Evolutionary conservation across 1,140 invertebrate species (phyloP).

Genomic region (Drosophila tristis): DNA sequence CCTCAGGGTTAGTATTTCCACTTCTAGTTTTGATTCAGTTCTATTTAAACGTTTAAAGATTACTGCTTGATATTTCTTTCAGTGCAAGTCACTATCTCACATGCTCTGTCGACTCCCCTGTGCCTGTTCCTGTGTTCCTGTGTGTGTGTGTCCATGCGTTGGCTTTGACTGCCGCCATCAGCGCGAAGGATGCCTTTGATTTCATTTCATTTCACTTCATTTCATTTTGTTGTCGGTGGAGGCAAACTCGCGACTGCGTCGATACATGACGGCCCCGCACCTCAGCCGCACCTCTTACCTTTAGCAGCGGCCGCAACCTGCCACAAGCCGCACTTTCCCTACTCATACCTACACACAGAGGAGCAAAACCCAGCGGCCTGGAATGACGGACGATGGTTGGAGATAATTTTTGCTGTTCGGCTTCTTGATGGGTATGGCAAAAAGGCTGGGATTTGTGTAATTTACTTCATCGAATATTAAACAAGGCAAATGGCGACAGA

Average conservation of each 20-base stretch:
- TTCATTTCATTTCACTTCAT: constrained; percentile 82
- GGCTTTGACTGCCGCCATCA: constrained; percentile 48
- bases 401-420: constrained; percentile 30
- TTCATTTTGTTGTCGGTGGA: constrained; percentile 69
- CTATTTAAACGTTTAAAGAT: neutral
- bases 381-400: constrained; percentile 60
- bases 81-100: constrained; percentile 1
- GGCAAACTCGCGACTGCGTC: constrained; percentile 45
- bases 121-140: constrained; percentile 6
- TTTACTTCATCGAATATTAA: constrained; percentile 48
- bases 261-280: constrained; percentile 1
- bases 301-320: constrained; percentile 4
- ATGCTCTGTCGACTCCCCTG: neutral
- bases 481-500: constrained; percentile 31
- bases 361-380: constrained; percentile 54
- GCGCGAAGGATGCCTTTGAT: constrained; percentile 74
- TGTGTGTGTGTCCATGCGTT: constrained; percentile 57
- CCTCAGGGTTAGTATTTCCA: neutral
- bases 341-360: constrained; percentile 12
- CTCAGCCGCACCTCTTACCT: constrained; percentile 1
- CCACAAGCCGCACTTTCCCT: constrained; percentile 2
- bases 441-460: constrained; percentile 58
- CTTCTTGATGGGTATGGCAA: constrained; percentile 20
- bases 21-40: neutral
- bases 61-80: neutral